Evolutionary conservation across 2,888 invertebrate species (phyloP).

Genomic region (Marasmarcha lunaedactyla): DNA sequence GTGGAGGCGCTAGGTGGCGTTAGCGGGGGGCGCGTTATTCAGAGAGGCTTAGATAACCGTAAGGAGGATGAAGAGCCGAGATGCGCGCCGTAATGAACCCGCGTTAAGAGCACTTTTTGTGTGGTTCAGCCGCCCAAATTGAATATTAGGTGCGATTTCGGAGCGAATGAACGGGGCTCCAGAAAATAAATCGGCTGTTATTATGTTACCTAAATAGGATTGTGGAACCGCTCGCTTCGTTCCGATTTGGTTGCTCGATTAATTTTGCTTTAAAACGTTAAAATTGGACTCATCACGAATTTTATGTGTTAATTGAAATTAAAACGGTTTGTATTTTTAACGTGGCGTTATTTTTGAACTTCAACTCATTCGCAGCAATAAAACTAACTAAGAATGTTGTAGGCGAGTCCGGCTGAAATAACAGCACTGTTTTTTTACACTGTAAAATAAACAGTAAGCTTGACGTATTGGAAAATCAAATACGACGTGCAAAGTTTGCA

Average conservation of each 20-base stretch:
- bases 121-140: slow-evolving; percentile 64
- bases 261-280: slow-evolving; percentile 21
- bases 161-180: slow-evolving; percentile 62
- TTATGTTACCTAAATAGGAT: slow-evolving; percentile 66
- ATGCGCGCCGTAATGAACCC: slow-evolving; percentile 68
- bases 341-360: too few species aligned
- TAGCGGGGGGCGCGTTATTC: slow-evolving; percentile 48
- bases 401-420: background rate
- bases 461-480: slow-evolving; percentile 47
- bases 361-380: too few species aligned
- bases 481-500: slow-evolving; percentile 37
- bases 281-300: slow-evolving; percentile 39
- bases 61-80: slow-evolving; percentile 68
- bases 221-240: slow-evolving; percentile 51
- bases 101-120: slow-evolving; percentile 62
- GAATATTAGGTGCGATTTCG: slow-evolving; percentile 69
- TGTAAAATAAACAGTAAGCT: slow-evolving; percentile 38
- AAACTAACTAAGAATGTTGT: too few species aligned
- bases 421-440: slow-evolving; percentile 19
- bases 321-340: too few species aligned
- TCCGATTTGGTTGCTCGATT: slow-evolving; percentile 51
- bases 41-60: slow-evolving; percentile 68
- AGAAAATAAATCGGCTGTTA: slow-evolving; percentile 64
- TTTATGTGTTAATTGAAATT: background rate
- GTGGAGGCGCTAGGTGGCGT: slow-evolving; percentile 26